These are phyloP conservation scores for Pteria penguin DNA, from an alignment of 2,888 invertebrate genomes.

Conservation along the genomic window DNA sequence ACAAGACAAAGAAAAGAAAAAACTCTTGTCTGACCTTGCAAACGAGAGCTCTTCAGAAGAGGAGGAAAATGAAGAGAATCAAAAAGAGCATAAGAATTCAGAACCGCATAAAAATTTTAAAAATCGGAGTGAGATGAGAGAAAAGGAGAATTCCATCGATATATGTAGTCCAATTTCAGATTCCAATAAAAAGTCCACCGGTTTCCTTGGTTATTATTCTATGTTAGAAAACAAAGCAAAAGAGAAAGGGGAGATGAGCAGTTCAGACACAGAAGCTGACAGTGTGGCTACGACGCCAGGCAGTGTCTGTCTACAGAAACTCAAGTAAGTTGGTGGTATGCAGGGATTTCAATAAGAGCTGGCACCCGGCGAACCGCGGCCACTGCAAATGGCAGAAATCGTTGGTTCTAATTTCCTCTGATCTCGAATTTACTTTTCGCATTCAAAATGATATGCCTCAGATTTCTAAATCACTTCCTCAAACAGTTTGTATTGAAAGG, in stretches of 20 bases:
- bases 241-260: slow-evolving; percentile 50
- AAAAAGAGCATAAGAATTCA: slow-evolving; percentile 61
- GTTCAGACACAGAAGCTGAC: slow-evolving; percentile 53
- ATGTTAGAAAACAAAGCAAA: slow-evolving; percentile 74
- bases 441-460: too few relatives aligned
- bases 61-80: slow-evolving; percentile 59
- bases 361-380: too few relatives aligned
- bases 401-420: too few relatives aligned
- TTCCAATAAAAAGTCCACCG: slow-evolving; percentile 56
- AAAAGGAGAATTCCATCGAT: slow-evolving; percentile 15
- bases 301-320: slow-evolving; percentile 9
- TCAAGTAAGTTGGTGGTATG: slow-evolving; percentile 34
- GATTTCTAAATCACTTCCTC: too few relatives aligned
- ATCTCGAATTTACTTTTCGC: too few relatives aligned
- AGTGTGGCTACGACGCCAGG: slow-evolving; percentile 44
- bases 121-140: slow-evolving; percentile 35
- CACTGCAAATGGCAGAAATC: too few relatives aligned
- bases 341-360: too few relatives aligned
- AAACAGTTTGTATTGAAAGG: too few relatives aligned
- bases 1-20: slow-evolving; percentile 31
- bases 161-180: background rate
- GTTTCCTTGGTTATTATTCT: slow-evolving; percentile 78
- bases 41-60: slow-evolving; percentile 52
- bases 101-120: slow-evolving; percentile 47
- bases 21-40: slow-evolving; percentile 46